phyloP scores from a whole-genome alignment of 1,140 invertebrate species.

The Drosophila simulans region DNA sequence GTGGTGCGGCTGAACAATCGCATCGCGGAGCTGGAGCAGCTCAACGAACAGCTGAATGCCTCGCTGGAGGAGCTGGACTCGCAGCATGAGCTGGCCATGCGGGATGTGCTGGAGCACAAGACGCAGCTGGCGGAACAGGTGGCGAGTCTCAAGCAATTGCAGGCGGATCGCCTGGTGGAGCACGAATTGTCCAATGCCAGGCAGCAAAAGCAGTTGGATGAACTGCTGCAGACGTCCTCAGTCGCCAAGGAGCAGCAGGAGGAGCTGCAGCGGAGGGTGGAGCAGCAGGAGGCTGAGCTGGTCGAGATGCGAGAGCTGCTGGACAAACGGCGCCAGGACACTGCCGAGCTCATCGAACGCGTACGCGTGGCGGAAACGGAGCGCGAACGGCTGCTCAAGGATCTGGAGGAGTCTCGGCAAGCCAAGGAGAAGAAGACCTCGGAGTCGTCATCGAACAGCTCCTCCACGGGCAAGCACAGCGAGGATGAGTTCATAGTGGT shows the following conservation, averaged over 20 bases:
- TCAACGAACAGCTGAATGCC: slow-evolving; percentile 84
- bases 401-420: slow-evolving; percentile 59
- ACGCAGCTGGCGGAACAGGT: slow-evolving; percentile 87
- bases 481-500: slow-evolving; percentile 83
- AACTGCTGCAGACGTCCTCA: slow-evolving; percentile 8
- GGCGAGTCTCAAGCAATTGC: slow-evolving; percentile 44
- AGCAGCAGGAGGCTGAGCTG: slow-evolving; percentile 55
- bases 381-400: slow-evolving; percentile 50
- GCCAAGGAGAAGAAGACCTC: slow-evolving; percentile 77
- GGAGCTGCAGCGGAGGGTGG: slow-evolving; percentile 46
- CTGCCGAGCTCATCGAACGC: slow-evolving; percentile 66
- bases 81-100: slow-evolving; percentile 89
- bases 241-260: background rate
- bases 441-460: slow-evolving; percentile 76
- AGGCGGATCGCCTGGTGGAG: slow-evolving; percentile 67
- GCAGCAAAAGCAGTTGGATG: slow-evolving; percentile 47
- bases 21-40: slow-evolving; percentile 78
- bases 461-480: slow-evolving; percentile 76
- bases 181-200: slow-evolving; percentile 61
- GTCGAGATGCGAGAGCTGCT: slow-evolving; percentile 70
- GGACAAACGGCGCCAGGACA: slow-evolving; percentile 67
- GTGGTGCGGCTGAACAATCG: slow-evolving; percentile 78
- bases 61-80: slow-evolving; percentile 90
- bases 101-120: slow-evolving; percentile 87
- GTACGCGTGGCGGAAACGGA: slow-evolving; percentile 59